These are phyloP conservation scores for Phasia obesa DNA, from an alignment of 2,888 invertebrate genomes.

Conservation along the genomic window DNA sequence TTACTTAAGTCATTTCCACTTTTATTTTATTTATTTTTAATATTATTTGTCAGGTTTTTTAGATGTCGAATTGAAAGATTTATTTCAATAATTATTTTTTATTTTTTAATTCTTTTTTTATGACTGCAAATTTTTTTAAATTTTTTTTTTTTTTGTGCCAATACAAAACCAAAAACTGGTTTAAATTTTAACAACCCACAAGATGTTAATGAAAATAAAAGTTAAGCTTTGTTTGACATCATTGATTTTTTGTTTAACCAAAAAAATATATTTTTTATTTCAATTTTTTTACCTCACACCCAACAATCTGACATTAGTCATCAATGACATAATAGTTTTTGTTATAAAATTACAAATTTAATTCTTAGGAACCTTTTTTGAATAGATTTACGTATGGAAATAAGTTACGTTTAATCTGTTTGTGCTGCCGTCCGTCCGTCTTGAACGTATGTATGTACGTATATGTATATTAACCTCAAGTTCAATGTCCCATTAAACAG, in stretches of 20 bases:
- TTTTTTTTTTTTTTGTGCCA: background rate
- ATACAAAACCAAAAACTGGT: slow-evolving; percentile 24
- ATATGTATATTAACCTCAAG: slow-evolving; percentile 47
- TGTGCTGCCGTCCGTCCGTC: background rate
- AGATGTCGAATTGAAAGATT: slow-evolving; percentile 25
- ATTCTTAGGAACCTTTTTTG: background rate
- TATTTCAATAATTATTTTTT: background rate
- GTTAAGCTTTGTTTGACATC: background rate
- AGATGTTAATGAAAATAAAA: slow-evolving; percentile 37
- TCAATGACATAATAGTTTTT: slow-evolving; percentile 41
- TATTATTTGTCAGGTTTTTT: background rate
- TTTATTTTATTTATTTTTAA: background rate
- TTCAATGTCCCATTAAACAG: slow-evolving; percentile 62
- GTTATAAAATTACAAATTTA: background rate
- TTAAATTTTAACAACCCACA: slow-evolving; percentile 26
- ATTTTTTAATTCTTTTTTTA: slow-evolving; percentile 8
- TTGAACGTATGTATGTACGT: no score
- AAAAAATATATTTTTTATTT: background rate
- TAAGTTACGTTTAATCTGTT: background rate
- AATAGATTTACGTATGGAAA: slow-evolving; percentile 3
- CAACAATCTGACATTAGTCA: slow-evolving; percentile 38
- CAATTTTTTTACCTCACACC: background rate
- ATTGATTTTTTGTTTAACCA: background rate
- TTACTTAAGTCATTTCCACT: background rate
- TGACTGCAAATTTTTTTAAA: background rate